A percentile compares a stretch with the other conserved stretches of the same genome.
phyloP scores from a whole-genome alignment of 1,140 invertebrate species.

The Leptoteleia sp. region DNA sequence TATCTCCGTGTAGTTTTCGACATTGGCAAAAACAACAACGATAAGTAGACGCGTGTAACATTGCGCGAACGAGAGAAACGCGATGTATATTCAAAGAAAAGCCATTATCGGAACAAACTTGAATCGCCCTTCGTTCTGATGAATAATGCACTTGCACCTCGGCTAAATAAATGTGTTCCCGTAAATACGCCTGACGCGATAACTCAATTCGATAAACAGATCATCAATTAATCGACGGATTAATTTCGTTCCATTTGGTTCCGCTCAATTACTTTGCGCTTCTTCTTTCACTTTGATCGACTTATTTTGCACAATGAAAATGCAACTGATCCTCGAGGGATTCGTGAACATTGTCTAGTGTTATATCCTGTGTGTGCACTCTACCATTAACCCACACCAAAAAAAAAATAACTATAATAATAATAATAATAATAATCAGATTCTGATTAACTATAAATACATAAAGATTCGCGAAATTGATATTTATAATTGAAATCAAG shows the following conservation, averaged over 20 bases:
- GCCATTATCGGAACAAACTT: conserved; percentile 18
- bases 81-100: conserved; percentile 17
- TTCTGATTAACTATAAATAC: conserved; percentile 64
- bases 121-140: conserved; percentile 15
- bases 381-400: conserved; percentile 77
- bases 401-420: too few species aligned
- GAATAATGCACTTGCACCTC: conserved; percentile 8
- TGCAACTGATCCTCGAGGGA: conserved; percentile 77
- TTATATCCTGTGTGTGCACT: conserved; percentile 81
- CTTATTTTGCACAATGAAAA: conserved; percentile 40
- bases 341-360: conserved; percentile 82
- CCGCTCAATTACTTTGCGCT: conserved; percentile 40
- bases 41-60: too few species aligned
- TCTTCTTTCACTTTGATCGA: conserved; percentile 31
- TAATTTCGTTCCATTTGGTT: conserved; percentile 27
- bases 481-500: conserved; percentile 27
- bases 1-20: too few species aligned
- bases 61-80: conserved; percentile 1
- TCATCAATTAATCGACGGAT: conserved; percentile 3
- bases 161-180: not conserved
- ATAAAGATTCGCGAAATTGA: conserved; percentile 39
- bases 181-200: not conserved
- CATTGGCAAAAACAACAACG: too few species aligned
- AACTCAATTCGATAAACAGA: conserved; percentile 15
- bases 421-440: conserved; percentile 52